These are phyloP conservation scores for Aulostomus chinensis DNA, from an alignment of 2,797 vertebrate genomes.

Conservation along the genomic window DNA sequence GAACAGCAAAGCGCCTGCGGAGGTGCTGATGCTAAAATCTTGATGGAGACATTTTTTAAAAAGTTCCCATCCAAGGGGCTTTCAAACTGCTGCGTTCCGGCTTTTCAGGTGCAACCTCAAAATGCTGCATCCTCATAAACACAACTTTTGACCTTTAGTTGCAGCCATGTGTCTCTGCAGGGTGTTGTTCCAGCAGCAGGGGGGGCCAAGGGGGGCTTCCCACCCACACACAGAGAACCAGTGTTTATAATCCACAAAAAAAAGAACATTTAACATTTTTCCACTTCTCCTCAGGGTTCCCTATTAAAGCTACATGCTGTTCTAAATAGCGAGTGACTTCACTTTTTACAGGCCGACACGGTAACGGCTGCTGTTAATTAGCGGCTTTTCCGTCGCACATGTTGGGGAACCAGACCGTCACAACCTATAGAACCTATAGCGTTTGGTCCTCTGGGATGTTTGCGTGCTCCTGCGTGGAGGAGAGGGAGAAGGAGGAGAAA, in stretches of 20 bases:
- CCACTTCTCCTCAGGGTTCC: constrained; percentile 27
- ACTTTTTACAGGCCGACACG: constrained; percentile 36
- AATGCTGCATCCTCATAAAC: constrained; percentile 2
- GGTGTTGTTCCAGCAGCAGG: no score
- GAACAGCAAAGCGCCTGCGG: no score
- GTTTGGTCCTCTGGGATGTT: no score
- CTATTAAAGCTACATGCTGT: constrained; percentile 57
- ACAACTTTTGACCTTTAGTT: constrained; percentile 14
- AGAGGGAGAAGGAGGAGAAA: constrained; percentile 3
- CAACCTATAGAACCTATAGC: constrained; percentile 5
- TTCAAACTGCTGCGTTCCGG: neutral
- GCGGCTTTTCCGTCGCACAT: no score
- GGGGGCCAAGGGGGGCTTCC: no score
- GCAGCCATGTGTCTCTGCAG: neutral
- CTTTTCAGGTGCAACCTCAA: neutral
- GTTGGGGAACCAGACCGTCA: no score
- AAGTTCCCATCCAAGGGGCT: no score
- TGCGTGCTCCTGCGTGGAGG: no score
- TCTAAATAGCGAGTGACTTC: constrained; percentile 47
- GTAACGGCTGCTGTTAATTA: constrained; percentile 64
- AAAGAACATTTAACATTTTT: constrained; percentile 34
- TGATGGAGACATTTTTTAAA: no score
- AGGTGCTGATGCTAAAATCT: no score
- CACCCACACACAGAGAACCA: constrained; percentile 26
- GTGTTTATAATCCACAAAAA: constrained; percentile 29